phyloP scores from a whole-genome alignment of 2,888 invertebrate genomes.

The Latheticus oryzae region DNA sequence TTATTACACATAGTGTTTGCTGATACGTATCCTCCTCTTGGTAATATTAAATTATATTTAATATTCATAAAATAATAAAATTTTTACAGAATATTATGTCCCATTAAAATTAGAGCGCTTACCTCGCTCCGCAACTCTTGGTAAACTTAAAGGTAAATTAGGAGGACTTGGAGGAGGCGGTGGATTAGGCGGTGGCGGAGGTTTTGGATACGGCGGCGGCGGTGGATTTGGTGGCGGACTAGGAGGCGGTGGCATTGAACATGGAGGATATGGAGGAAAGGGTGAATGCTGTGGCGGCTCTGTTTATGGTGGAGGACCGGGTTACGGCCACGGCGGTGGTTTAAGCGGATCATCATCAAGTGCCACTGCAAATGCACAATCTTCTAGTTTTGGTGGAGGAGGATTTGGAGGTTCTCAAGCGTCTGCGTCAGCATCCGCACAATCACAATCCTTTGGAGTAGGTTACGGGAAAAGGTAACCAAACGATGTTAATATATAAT shows the following conservation, averaged over 20 bases:
- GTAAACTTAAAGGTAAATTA: too few species aligned
- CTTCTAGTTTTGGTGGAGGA: constrained; percentile 19
- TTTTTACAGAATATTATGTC: constrained; percentile 4
- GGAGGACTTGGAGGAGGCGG: constrained; percentile 58
- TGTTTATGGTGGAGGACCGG: constrained; percentile 34
- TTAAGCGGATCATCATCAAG: constrained; percentile 18
- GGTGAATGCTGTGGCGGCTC: constrained; percentile 50
- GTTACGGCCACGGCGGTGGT: constrained; percentile 25
- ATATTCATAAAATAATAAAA: too few species aligned
- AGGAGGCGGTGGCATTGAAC: constrained; percentile 40
- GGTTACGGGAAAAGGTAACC: constrained; percentile 17
- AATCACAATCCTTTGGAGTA: constrained; percentile 17
- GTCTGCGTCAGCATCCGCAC: constrained; percentile 23
- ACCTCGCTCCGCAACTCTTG: neutral
- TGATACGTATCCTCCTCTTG: constrained; percentile 10
- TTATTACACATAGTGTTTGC: constrained; percentile 11
- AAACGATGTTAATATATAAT: constrained; percentile 2
- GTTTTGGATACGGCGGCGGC: constrained; percentile 37
- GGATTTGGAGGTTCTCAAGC: constrained; percentile 36
- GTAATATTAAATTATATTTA: too few species aligned
- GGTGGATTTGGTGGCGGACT: constrained; percentile 50
- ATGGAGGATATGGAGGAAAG: constrained; percentile 47
- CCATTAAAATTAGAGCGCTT: constrained; percentile 3
- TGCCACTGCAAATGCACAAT: constrained; percentile 27
- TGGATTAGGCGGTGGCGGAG: constrained; percentile 53